Evolutionary conservation across 2,113 vertebrate genomes (phyloP), one percentile per base, ranked within the genome.

Genomic region (Eptatretus burgeri): DNA sequence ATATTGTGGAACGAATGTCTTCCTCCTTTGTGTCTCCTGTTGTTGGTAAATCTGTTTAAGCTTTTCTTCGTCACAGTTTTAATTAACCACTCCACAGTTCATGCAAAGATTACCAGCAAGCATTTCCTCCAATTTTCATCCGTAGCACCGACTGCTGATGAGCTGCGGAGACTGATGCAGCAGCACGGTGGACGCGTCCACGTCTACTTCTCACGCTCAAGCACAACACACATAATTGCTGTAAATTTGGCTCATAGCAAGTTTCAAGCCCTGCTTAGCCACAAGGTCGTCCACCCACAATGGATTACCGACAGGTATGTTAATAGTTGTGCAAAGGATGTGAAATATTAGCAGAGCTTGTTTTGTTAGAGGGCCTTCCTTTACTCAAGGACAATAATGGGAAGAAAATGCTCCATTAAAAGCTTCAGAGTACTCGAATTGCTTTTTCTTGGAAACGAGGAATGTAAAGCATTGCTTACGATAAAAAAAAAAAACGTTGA

Each of bases 181-280:
- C 72, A 88, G 67, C 88, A 95, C 63, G 89, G 89, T 20, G 89
- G 91, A 27, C 89, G 93, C 65, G 93, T 84, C 70, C 86, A 96
- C 62, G 50, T 80, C 17, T 98, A 98, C 71, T 95, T 93, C 73
- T 85, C 85, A 13, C 82, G 79, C 71, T 85, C 82, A 67, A 93
- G 85, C 77, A 96, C 84, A 73, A 94, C 89, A 52, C 91, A 98
- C 72, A 87, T 98, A 71, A 86, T 98, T 66, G 80, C 91, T 69
- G 82, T 78, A 69, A 93, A 98, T 74, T 78, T 98, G 74, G 84
- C 91, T 71, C 82, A 85, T 75, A 75, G 65, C 76, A 98, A 98
- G 78, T 84, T 98, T 69, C 78, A 85, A 74, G 84, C 84, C 70
- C 70, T 98, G 66, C 83, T 77, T 72, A 82, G 78, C 51, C 82